Evolutionary conservation across 2,888 invertebrate species (phyloP).

Genomic region (Globia sparganii): DNA sequence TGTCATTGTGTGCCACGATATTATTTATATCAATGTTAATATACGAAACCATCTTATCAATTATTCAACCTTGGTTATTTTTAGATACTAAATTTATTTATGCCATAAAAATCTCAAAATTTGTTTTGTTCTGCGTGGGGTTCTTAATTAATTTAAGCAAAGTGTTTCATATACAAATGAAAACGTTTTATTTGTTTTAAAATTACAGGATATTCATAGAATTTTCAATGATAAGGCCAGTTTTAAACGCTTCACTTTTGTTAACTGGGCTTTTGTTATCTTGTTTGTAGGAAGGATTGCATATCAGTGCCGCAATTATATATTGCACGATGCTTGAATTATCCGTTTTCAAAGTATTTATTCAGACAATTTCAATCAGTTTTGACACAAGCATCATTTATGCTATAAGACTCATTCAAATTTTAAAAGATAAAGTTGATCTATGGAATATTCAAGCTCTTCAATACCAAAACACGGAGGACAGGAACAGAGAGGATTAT

Average conservation of each 20-base stretch:
- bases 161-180: background rate
- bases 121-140: background rate
- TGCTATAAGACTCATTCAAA: constrained; percentile 10
- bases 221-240: background rate
- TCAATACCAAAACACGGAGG: background rate
- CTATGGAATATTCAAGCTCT: constrained; percentile 40
- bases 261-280: background rate
- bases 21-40: background rate
- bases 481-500: background rate
- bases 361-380: background rate
- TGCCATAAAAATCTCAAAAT: too few species aligned
- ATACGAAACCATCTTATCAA: background rate
- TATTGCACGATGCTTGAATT: background rate
- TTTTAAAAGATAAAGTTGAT: constrained; percentile 34
- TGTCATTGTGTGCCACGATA: background rate
- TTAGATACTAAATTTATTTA: too few species aligned
- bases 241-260: background rate
- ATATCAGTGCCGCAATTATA: background rate
- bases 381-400: constrained; percentile 40
- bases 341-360: too few species aligned
- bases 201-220: constrained; percentile 22
- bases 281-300: background rate
- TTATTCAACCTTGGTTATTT: background rate
- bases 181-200: constrained; percentile 11
- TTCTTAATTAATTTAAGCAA: background rate